Evolutionary conservation across 2,888 invertebrate genomes (phyloP), one percentile per base, ranked within the genome.

Genomic region (Lithophane leautieri): DNA sequence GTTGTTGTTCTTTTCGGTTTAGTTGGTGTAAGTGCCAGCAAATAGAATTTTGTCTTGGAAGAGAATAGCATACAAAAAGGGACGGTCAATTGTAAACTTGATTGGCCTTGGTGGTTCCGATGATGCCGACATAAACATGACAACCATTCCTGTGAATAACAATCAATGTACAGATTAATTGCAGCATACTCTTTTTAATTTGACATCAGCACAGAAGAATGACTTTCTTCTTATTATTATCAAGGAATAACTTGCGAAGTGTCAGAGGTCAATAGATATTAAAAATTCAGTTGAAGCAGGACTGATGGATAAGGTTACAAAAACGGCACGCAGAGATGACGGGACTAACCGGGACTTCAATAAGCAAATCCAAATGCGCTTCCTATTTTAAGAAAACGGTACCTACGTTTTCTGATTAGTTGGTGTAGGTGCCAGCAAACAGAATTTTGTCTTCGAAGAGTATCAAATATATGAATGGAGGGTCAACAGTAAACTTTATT

Each of bases 381-480:
- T 6, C 34, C 34, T 34, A 34, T 34, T 34, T 34, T 34, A 34
- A 34, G 34, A 34, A 34, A 6, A 34, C 34, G 34, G 6, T 34
- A 34, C 34, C 34, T 34, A 34, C 34, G 4, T 34, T 6, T 34
- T 34, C 34, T 34, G 34, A 34, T 34, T 34, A 34, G 34, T 34
- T 34, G 34, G 34, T 34, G 34, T 34, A 87, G 19, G 79, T 86
- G 56, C 89, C 88, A 28, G 73, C 75, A 75, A 89, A 89, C 14
- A 88, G 8, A 11, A 79, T 61, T 71, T 81, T 85, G 52, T 89
- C 89, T 61, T 85, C 50, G n/a, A 79, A 63, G 11, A 89, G 72
- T 42, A 89, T 89, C 4, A 77, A 34, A 40, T 85, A 87, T 25
- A 89, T 72, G 66, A 87, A 86, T 34, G 86, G 89, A 12, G 69